These are phyloP conservation scores for Stictocephala bisonia DNA, from an alignment of 2,888 invertebrate genomes.

Conservation along the genomic window DNA sequence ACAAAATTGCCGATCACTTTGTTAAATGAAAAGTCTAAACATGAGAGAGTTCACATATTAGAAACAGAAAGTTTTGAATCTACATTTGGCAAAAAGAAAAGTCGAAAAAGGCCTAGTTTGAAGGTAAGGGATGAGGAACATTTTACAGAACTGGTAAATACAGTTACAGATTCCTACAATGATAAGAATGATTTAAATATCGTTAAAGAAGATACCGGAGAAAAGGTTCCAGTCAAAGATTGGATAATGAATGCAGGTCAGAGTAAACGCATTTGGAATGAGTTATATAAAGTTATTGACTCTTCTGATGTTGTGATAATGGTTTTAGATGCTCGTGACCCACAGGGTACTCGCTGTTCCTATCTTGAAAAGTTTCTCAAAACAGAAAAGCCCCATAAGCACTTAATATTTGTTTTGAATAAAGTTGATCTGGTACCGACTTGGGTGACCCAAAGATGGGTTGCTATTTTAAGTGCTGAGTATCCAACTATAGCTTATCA, in stretches of 20 bases:
- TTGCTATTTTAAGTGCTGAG: constrained; percentile 91
- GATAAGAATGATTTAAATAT: constrained; percentile 81
- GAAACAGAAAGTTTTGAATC: constrained; percentile 95
- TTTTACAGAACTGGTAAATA: constrained; percentile 77
- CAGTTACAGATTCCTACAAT: constrained; percentile 81
- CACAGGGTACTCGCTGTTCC: constrained; percentile 93
- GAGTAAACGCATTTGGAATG: constrained; percentile 98
- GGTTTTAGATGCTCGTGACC: constrained; percentile 97
- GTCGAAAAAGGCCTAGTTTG: constrained; percentile 89
- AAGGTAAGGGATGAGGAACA: constrained; percentile 81
- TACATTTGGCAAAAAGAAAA: constrained; percentile 95
- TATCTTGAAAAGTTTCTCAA: constrained; percentile 92
- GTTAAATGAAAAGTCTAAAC: constrained; percentile 90
- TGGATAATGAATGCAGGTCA: constrained; percentile 97
- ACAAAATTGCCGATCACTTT: constrained; percentile 94
- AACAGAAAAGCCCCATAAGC: constrained; percentile 97
- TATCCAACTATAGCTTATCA: constrained; percentile 99
- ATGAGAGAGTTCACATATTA: constrained; percentile 91
- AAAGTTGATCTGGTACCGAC: constrained; percentile 97
- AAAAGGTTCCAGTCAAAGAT: constrained; percentile 85
- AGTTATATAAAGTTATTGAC: constrained; percentile 98
- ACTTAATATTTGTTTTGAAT: constrained; percentile 96
- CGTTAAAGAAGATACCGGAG: constrained; percentile 81
- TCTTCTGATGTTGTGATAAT: constrained; percentile 97
- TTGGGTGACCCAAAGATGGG: constrained; percentile 99